phyloP scores from a whole-genome alignment of 2,797 vertebrate genomes.

The Falco naumanni region DNA sequence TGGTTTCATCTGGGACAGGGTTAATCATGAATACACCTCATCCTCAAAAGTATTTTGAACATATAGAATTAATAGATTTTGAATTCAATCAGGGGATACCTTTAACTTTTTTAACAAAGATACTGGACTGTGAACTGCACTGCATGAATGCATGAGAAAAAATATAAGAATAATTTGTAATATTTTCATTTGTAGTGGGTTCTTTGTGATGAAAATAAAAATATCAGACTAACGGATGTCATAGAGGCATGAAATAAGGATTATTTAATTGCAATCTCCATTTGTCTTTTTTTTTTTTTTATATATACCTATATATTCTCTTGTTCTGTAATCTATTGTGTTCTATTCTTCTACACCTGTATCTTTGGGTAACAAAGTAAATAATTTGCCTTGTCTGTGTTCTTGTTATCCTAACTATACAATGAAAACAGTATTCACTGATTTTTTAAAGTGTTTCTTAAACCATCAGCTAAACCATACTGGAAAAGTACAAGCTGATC shows the following conservation, averaged over 20 bases:
- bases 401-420: neutral
- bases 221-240: neutral
- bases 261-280: neutral
- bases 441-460: neutral
- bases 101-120: neutral
- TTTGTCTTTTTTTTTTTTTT: neutral
- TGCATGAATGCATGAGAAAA: neutral
- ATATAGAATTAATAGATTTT: neutral
- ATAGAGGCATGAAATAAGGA: neutral
- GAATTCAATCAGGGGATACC: neutral
- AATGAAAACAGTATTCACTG: neutral
- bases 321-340: neutral
- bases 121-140: neutral
- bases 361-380: neutral
- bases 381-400: neutral
- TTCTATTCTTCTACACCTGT: neutral
- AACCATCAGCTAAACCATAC: neutral
- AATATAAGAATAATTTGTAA: neutral
- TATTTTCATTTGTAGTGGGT: neutral
- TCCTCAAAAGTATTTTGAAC: neutral
- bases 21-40: neutral
- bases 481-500: neutral
- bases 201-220: neutral
- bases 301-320: neutral
- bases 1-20: too few relatives aligned